These are phyloP conservation scores for Palaemon carinicauda DNA, from an alignment of 1,140 invertebrate genomes.

Conservation along the genomic window DNA sequence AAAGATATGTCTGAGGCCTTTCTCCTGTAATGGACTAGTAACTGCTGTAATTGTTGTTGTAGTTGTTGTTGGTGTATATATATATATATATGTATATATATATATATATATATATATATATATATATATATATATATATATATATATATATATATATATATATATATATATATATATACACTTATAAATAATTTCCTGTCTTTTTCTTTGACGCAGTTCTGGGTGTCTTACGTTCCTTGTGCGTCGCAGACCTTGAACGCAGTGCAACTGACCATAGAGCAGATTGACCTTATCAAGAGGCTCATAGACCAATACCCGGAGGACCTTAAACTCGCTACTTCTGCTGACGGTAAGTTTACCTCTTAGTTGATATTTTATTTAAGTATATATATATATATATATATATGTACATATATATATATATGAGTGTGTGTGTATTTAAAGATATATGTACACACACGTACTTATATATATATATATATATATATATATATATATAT, in stretches of 20 bases:
- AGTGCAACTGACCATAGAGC: constrained; percentile 61
- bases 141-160: neutral
- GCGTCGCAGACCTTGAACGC: constrained; percentile 82
- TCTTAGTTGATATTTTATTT: neutral
- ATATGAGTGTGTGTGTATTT: neutral
- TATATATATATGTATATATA: no score
- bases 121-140: neutral
- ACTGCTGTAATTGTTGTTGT: no score
- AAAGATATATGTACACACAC: neutral
- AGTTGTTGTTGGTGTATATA: no score
- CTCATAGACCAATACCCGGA: constrained; percentile 37
- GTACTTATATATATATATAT: neutral
- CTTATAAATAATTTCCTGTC: neutral
- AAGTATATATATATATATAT: neutral
- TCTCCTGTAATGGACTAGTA: no score
- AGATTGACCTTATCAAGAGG: constrained; percentile 35
- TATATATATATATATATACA: neutral
- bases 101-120: neutral
- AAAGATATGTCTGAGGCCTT: no score
- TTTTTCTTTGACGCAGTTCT: constrained; percentile 73
- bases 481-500: neutral
- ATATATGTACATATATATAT: neutral
- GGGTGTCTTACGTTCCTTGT: constrained; percentile 87
- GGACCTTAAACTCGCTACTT: constrained; percentile 26
- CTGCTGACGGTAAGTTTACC: constrained; percentile 26